These are phyloP conservation scores for Leptopilina boulardi DNA, from an alignment of 1,140 invertebrate species.

Conservation along the genomic window DNA sequence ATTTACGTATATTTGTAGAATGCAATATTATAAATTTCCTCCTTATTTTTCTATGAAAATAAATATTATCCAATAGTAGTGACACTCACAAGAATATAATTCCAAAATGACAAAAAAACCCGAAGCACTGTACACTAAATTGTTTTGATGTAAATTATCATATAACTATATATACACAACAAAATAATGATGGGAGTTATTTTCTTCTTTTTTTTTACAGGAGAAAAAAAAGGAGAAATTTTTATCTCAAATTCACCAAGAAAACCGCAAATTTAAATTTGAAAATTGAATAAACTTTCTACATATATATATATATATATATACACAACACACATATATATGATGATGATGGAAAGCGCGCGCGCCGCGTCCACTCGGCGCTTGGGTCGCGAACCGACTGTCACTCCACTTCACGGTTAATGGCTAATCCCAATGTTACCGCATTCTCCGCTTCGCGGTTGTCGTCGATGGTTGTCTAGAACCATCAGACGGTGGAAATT, in stretches of 20 bases:
- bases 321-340: no score
- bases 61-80: no score
- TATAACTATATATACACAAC: no score
- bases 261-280: constrained; percentile 36
- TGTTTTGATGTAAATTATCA: constrained; percentile 2
- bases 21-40: no score
- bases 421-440: constrained; percentile 45
- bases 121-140: not conserved
- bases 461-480: constrained; percentile 22
- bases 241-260: not conserved
- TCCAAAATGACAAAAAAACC: not conserved
- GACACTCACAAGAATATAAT: no score
- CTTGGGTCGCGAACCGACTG: constrained; percentile 33
- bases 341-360: constrained; percentile 35
- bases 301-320: no score
- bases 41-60: no score
- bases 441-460: constrained; percentile 38
- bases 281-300: constrained; percentile 37
- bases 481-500: constrained; percentile 8
- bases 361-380: constrained; percentile 35
- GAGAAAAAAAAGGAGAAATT: not conserved
- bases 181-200: not conserved
- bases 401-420: constrained; percentile 47
- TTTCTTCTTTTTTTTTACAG: not conserved
- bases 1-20: no score